Evolutionary conservation across 2,113 vertebrate genomes (phyloP), one percentile per base, ranked within the genome.

Genomic region (Shinisaurus crocodilurus): DNA sequence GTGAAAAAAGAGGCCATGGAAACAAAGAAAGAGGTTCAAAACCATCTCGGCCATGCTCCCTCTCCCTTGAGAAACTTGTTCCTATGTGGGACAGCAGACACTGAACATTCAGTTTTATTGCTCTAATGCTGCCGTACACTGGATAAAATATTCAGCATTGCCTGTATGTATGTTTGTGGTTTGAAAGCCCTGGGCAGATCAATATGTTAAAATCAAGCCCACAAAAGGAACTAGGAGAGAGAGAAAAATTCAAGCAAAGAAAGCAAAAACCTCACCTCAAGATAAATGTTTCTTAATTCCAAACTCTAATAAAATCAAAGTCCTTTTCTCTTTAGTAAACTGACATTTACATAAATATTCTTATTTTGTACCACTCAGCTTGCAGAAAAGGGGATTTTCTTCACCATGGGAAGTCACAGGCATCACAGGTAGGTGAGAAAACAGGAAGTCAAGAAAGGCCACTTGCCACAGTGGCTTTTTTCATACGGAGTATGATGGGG

Each of bases 41-140:
- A 67, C 29, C 20, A 13, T 60, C 57, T 37, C 34, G 32, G 48
- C 43, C 45, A 86, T 25, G 34, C 20, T 27, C 50, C 76, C 27
- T 90, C 48, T 43, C 48, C 40, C 4, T 7, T 48, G 82, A 91
- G 81, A 88, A 88, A n/a, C 87, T 45, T 70, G 48, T 85, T 85
- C 74, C 75, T 88, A 45, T 60, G 50, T 88, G 90, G 90, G 90
- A 48, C 74, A n/a, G 63, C 29, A 69, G 60, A 67, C 18, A 16
- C 5, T 34, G 37, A 70, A 80, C 63, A 60, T 34, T 74, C 57
- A 40, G 27, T 77, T 60, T 69, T 77, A 54, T 84, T 70, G 37
- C 13, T 77, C 72, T 8, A 85, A 54, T 13, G 50, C 86, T 84
- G 8, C 85, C 74, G n/a, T 29, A 57, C 27, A 16, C 32, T n/a